Percentiles rank a stretch among this genome's conserved stretches.
These are phyloP conservation scores for Cerceris rybyensis DNA, from an alignment of 2,888 invertebrate species.

Conservation along the genomic window DNA sequence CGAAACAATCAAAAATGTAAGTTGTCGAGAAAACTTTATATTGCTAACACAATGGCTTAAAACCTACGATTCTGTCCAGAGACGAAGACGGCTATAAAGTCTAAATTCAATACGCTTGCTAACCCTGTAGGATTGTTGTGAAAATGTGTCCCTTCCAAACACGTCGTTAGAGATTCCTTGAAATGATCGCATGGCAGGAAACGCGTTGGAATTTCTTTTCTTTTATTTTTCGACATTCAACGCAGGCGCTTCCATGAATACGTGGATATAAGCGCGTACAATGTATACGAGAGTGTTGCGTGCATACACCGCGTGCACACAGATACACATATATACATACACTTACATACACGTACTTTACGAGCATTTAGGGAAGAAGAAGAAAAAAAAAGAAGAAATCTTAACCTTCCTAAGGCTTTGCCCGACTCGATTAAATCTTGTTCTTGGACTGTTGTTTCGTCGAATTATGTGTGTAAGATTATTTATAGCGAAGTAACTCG, in stretches of 20 bases:
- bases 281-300: conserved; percentile 64
- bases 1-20: too few species aligned
- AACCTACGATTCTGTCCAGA: neutral
- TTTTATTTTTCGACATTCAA: neutral
- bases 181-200: neutral
- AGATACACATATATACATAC: conserved; percentile 9
- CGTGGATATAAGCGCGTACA: conserved; percentile 46
- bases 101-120: neutral
- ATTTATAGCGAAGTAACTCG: neutral
- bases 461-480: neutral
- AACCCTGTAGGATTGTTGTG: neutral
- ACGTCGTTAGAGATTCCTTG: neutral
- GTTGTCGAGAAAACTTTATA: too few species aligned
- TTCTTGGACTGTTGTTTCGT: conserved; percentile 6
- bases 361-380: conserved; percentile 32
- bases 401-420: conserved; percentile 32
- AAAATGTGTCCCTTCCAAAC: neutral
- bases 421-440: conserved; percentile 14
- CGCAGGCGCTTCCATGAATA: conserved; percentile 51
- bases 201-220: neutral
- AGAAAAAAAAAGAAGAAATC: neutral
- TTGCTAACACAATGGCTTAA: too few species aligned
- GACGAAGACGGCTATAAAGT: neutral
- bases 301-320: conserved; percentile 37
- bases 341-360: conserved; percentile 21